Base-by-base conservation (phyloP, 2,888 invertebrate species). In the Pelosia muscerda region DNA sequence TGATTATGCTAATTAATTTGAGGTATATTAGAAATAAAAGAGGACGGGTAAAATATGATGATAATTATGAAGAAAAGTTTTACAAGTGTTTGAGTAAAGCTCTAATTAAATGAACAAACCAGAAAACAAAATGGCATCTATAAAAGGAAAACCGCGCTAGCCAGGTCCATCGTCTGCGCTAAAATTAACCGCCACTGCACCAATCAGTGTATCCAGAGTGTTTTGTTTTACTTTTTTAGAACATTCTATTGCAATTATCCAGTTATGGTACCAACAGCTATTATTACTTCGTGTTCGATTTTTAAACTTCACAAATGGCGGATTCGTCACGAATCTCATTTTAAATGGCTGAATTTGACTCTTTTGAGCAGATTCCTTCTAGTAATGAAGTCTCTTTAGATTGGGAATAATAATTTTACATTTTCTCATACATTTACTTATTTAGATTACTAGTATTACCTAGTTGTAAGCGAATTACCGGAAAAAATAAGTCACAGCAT, bases 161-260 rank as follows among this genome's bases (percentile, higher is more conserved):
- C 75, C 78, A 69, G 75, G 72, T 81, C 76, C 79, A 77, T 76
- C 76, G 81, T 77, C 79, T 78, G 79, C 65, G 72, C 88, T 88
- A 88, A 86, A 87, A 79, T 88, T 89, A 85, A 85, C 86, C 82
- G 76, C 59, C 77, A 81, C 77, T 84, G 82, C 84, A 84, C 86
- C 86, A 84, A 86, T 84, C 86, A 83, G 82, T 79, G 79, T 79
- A 80, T 79, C 81, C 74, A 78, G n/a, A 49, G 77, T 57, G 65
- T 71, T 74, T 76, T 71, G 70, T 77, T 75, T 75, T 81, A 78
- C 69, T 76, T 79, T 49, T 69, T 69, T 68, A 75, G 76, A 69
- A 76, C 76, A 78, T 79, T 81, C 74, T 79, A 74, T 79, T 74
- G 71, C 68, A 72, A 75, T 73, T 77, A 71, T 78, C 73, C 74